Conservation (phyloP, 2,797 vertebrate species). For the Lates japonicus region DNA sequence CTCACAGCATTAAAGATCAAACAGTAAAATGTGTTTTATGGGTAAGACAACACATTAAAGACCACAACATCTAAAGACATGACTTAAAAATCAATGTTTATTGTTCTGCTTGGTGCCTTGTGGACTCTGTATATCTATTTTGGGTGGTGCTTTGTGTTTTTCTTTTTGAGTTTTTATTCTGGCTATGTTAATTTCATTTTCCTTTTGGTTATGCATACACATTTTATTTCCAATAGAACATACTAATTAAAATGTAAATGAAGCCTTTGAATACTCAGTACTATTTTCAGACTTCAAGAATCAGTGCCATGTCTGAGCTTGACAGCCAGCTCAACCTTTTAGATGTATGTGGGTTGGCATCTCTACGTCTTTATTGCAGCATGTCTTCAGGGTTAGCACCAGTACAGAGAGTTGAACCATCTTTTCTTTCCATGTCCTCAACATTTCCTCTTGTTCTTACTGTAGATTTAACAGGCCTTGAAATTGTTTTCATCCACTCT, state of each 20-base stretch:
- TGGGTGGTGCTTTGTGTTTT: conserved; percentile 6
- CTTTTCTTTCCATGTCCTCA: not conserved
- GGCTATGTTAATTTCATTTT: conserved; percentile 21
- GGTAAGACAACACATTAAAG: conserved; percentile 6
- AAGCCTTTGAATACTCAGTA: conserved; percentile 53
- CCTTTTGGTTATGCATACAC: conserved; percentile 43
- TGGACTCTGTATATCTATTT: conserved; percentile 15
- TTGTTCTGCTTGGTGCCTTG: conserved; percentile 15
- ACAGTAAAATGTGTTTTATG: not conserved
- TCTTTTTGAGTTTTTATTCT: conserved; percentile 13
- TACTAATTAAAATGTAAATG: conserved; percentile 74
- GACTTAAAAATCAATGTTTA: conserved; percentile 29
- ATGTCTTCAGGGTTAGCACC: not conserved
- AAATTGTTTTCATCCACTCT: conserved; percentile 18
- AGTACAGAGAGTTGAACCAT: not conserved
- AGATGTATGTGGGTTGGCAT: conserved; percentile 31
- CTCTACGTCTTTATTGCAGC: not conserved
- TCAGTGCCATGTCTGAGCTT: conserved; percentile 34
- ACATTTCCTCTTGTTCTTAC: not conserved
- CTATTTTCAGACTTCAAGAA: conserved; percentile 46
- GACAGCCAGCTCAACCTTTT: conserved; percentile 40
- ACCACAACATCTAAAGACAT: conserved; percentile 5
- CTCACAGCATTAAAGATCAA: too few relatives aligned
- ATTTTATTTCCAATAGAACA: conserved; percentile 42
- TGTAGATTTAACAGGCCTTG: conserved; percentile 20